These are phyloP conservation scores for Lutjanus argentimaculatus DNA, from an alignment of 2,797 vertebrate genomes.

Conservation along the genomic window DNA sequence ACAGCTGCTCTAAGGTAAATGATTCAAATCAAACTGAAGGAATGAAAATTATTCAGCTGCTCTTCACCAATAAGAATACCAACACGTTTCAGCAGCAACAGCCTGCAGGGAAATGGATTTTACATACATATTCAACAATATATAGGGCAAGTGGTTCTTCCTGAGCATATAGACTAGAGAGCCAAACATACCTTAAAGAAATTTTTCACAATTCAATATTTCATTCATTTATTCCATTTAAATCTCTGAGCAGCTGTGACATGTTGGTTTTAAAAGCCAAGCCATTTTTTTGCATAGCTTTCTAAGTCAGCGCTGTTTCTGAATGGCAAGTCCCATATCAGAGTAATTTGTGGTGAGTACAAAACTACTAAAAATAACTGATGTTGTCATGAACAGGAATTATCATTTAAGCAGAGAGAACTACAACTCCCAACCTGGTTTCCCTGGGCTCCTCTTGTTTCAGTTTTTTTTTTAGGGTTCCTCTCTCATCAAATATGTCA, in stretches of 20 bases:
- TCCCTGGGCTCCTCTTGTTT: background rate
- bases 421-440: background rate
- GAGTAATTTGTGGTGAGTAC: background rate
- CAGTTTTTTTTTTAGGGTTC: background rate
- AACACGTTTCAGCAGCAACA: slow-evolving; percentile 11
- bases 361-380: background rate
- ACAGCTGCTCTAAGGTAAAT: background rate
- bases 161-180: background rate
- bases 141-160: slow-evolving; percentile 3
- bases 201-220: slow-evolving; percentile 11
- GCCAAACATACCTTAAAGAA: slow-evolving; percentile 17
- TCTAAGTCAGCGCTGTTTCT: slow-evolving; percentile 7
- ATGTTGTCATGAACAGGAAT: background rate
- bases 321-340: background rate
- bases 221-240: slow-evolving; percentile 25
- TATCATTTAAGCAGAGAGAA: background rate
- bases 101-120: background rate
- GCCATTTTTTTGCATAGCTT: slow-evolving; percentile 5
- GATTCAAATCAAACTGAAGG: background rate
- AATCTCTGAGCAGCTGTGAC: slow-evolving; percentile 2
- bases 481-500: slow-evolving; percentile 15
- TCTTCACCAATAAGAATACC: slow-evolving; percentile 4
- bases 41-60: background rate
- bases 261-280: slow-evolving; percentile 12
- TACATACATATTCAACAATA: slow-evolving; percentile 21